Conservation (phyloP, 2,888 invertebrate genomes). For the Pycnomerus fuliginosus region DNA sequence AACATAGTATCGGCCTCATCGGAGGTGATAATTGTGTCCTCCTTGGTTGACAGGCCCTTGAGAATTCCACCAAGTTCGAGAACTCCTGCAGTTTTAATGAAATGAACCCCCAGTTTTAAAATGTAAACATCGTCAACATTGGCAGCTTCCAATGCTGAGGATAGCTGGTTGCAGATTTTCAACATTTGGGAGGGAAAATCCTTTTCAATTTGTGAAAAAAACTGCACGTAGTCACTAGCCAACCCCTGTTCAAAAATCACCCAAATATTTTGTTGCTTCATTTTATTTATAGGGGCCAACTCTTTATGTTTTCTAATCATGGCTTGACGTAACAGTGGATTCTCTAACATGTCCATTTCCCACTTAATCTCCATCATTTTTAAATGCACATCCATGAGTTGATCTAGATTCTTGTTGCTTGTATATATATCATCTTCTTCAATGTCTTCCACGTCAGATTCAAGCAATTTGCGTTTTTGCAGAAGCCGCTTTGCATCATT, state of each 20-base stretch:
- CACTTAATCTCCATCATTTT: slow-evolving; percentile 59
- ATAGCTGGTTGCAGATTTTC: slow-evolving; percentile 50
- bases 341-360: slow-evolving; percentile 62
- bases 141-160: slow-evolving; percentile 50
- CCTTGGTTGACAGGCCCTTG: slow-evolving; percentile 37
- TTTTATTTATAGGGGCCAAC: slow-evolving; percentile 21
- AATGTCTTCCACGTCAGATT: slow-evolving; percentile 46
- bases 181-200: slow-evolving; percentile 46
- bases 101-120: slow-evolving; percentile 55
- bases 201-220: slow-evolving; percentile 50
- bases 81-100: slow-evolving; percentile 55
- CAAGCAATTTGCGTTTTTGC: slow-evolving; percentile 53
- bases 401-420: slow-evolving; percentile 46
- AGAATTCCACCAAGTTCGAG: slow-evolving; percentile 55
- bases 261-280: slow-evolving; percentile 41
- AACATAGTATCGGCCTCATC: slow-evolving; percentile 57
- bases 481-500: slow-evolving; percentile 58
- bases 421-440: slow-evolving; percentile 33
- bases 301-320: slow-evolving; percentile 37
- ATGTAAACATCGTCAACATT: slow-evolving; percentile 55
- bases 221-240: slow-evolving; percentile 52
- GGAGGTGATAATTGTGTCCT: slow-evolving; percentile 45
- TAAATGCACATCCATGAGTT: slow-evolving; percentile 58
- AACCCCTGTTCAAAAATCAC: slow-evolving; percentile 55
- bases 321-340: slow-evolving; percentile 59